Conservation (phyloP, 2,888 invertebrate genomes). For the Eupeodes latifasciatus region DNA sequence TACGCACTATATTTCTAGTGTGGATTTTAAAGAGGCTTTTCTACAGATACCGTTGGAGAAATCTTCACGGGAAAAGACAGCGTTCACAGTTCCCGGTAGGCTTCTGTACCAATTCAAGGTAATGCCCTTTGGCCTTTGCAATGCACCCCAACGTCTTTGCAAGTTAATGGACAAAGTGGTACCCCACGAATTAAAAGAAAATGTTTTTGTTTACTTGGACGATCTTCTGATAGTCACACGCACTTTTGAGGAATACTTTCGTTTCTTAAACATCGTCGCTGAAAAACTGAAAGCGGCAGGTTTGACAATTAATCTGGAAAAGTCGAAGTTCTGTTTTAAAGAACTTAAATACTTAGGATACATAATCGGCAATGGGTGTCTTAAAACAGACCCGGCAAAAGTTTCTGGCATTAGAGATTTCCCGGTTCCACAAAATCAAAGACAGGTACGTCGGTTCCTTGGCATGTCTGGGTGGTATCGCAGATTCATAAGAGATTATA, state of each 20-base stretch:
- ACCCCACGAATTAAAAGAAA: conserved; percentile 19
- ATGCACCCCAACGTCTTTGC: conserved; percentile 1
- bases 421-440: conserved; percentile 33
- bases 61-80: neutral
- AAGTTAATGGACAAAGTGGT: conserved; percentile 51
- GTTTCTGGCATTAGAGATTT: conserved; percentile 33
- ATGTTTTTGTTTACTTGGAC: conserved; percentile 68
- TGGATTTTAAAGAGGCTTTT: conserved; percentile 63
- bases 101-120: too few relatives aligned
- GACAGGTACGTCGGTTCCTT: conserved; percentile 70
- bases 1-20: conserved; percentile 37
- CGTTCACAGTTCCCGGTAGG: too few relatives aligned
- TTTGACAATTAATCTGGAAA: conserved; percentile 49
- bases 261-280: conserved; percentile 12
- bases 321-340: conserved; percentile 43
- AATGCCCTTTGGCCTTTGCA: neutral
- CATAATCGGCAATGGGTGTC: conserved; percentile 53
- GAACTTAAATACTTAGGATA: conserved; percentile 21
- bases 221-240: conserved; percentile 30
- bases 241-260: conserved; percentile 43
- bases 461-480: conserved; percentile 75
- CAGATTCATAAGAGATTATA: conserved; percentile 61
- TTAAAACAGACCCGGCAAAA: conserved; percentile 9
- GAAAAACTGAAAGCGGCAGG: conserved; percentile 41
- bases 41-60: conserved; percentile 26